Percentiles rank a stretch among this genome's conserved stretches.
phyloP scores from a whole-genome alignment of 2,888 invertebrate genomes.

The Clanis bilineata region DNA sequence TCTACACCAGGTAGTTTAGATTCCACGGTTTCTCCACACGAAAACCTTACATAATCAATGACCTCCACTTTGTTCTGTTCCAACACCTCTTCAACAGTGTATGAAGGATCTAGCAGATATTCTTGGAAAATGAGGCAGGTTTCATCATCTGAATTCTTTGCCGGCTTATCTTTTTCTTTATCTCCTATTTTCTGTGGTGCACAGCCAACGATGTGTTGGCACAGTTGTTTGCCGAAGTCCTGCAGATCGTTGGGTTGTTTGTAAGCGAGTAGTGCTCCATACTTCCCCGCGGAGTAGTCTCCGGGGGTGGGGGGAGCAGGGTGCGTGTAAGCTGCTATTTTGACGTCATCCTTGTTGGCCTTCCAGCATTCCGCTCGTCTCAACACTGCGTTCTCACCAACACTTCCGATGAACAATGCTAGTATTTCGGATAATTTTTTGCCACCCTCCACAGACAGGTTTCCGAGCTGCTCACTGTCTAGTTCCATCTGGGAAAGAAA shows the following conservation, averaged over 20 bases:
- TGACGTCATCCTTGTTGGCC: conserved; percentile 70
- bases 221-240: conserved; percentile 87
- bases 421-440: conserved; percentile 90
- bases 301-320: conserved; percentile 82
- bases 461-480: conserved; percentile 85
- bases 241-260: conserved; percentile 66
- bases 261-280: conserved; percentile 92
- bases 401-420: conserved; percentile 91
- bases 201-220: conserved; percentile 97
- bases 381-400: conserved; percentile 95
- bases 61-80: conserved; percentile 85
- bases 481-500: conserved; percentile 78
- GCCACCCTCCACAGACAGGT: conserved; percentile 83
- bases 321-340: conserved; percentile 90
- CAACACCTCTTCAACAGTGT: conserved; percentile 88
- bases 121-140: conserved; percentile 92
- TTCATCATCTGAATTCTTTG: conserved; percentile 88
- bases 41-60: conserved; percentile 92
- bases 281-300: conserved; percentile 88
- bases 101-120: conserved; percentile 89
- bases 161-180: conserved; percentile 83
- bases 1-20: conserved; percentile 68
- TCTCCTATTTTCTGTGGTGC: conserved; percentile 89
- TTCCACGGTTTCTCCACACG: conserved; percentile 88
- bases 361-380: conserved; percentile 90